Evolutionary conservation across 2,888 invertebrate species (phyloP).

Genomic region (Notocelia uddmanniana): DNA sequence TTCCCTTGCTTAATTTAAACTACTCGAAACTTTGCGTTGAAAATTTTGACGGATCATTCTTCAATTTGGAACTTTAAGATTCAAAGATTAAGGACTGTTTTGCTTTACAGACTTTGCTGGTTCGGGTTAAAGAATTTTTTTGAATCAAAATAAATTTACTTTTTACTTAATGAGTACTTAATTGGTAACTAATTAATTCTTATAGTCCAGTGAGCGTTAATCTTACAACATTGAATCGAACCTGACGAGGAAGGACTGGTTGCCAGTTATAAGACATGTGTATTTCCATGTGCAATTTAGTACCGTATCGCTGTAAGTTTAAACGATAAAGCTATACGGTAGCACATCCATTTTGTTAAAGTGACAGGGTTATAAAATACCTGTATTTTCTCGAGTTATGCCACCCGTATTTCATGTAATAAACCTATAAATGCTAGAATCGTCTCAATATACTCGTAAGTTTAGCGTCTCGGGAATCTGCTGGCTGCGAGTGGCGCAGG

Average conservation of each 20-base stretch:
- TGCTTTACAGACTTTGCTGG: neutral
- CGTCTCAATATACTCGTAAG: neutral
- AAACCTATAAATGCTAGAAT: neutral
- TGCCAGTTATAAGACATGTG: neutral
- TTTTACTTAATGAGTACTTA: too few relatives aligned
- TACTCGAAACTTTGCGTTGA: constrained; percentile 61
- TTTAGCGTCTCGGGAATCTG: too few relatives aligned
- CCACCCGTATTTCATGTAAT: constrained; percentile 11
- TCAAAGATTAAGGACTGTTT: neutral
- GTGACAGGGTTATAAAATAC: constrained; percentile 22
- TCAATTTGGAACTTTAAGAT: neutral
- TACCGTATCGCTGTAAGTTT: constrained; percentile 1
- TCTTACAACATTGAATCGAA: too few relatives aligned
- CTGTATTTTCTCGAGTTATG: neutral
- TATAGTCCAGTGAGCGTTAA: too few relatives aligned
- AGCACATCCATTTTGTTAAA: constrained; percentile 7
- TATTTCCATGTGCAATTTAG: neutral
- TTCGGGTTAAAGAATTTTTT: too few relatives aligned
- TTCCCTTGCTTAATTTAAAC: constrained; percentile 72
- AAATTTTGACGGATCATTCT: constrained; percentile 5
- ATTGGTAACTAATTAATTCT: too few relatives aligned
- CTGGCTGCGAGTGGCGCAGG: too few relatives aligned
- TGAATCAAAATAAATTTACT: too few relatives aligned
- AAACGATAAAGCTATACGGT: neutral
- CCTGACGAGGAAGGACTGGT: too few relatives aligned